Evolutionary conservation across 2,888 invertebrate species (phyloP).

Genomic region (Selenia dentaria): DNA sequence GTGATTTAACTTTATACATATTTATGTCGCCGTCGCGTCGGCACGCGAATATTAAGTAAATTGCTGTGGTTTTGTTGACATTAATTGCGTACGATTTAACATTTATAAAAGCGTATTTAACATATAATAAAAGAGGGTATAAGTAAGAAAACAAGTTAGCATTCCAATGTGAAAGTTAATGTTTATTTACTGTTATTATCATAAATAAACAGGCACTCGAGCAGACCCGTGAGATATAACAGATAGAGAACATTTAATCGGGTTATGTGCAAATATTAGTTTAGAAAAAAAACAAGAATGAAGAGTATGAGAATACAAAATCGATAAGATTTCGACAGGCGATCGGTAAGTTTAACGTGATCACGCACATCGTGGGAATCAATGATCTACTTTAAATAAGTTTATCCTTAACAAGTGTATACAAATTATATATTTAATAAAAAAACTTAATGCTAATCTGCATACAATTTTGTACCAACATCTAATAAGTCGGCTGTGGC

Average conservation of each 20-base stretch:
- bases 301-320: conserved; percentile 61
- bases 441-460: no score
- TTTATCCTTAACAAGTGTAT: no score
- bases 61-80: conserved; percentile 19
- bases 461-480: no score
- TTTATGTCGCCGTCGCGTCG: conserved; percentile 6
- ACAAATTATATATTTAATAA: no score
- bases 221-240: conserved; percentile 21
- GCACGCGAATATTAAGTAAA: conserved; percentile 19
- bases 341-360: conserved; percentile 65
- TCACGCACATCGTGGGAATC: conserved; percentile 66
- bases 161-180: conserved; percentile 26
- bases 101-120: conserved; percentile 9
- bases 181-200: conserved; percentile 25
- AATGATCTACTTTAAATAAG: conserved; percentile 48
- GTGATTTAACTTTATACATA: conserved; percentile 15
- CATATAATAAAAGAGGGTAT: no score
- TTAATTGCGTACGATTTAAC: conserved; percentile 11
- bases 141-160: conserved; percentile 6
- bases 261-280: conserved; percentile 25
- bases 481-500: conserved; percentile 3
- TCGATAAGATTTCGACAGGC: conserved; percentile 64
- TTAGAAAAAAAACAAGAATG: conserved; percentile 51
- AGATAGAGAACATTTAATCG: conserved; percentile 15
- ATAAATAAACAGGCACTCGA: conserved; percentile 26